Evolutionary conservation across 2,113 vertebrate species (phyloP), one percentile per base, ranked within the genome.

Genomic region (Calidris pygmaea): DNA sequence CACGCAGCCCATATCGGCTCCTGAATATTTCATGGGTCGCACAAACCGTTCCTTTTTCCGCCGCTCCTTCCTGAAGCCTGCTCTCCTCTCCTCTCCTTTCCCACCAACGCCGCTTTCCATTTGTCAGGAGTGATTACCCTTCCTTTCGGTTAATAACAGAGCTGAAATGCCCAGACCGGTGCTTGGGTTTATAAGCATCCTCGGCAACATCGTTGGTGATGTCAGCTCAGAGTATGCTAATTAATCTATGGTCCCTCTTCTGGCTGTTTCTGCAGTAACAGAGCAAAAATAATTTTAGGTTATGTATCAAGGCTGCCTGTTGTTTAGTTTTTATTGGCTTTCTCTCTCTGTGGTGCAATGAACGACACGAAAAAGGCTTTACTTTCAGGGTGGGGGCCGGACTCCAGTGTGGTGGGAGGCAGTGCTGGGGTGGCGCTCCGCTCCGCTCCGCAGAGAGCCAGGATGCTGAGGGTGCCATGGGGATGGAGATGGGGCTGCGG

Each of bases 181-280:
- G 84, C 92, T 89, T 73, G 87, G 72, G 21, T 89, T 93, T 88
- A 53, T 3, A 76, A 90, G 68, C 87, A 72, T n/a, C 83, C 83
- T 67, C 79, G 5, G 65, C 83, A 76, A 56, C 95, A 90, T 82
- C 45, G 52, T 17, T 22, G 10, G 74, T 82, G 87, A 85, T 59
- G 65, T 81, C 78, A 58, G 92, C 93, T 83, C 80, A 3, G 18
- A 77, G 89, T 4, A 73, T 37, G 14, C 88, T 66, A 55, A 58
- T 87, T 89, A 47, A 96, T 86, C 84, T 32, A 34, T 79, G 87
- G 94, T 96, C 94, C 97, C 95, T 97, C 95, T 96, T 80, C 96
- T 92, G 97, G 95, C 89, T 94, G 82, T 59, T 89, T 58, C 68
- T 59, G 90, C 88, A 81, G 96, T 91, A 96, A 71, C 89, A 90